Conservation (phyloP, 2,888 invertebrate species). For the Catocala fraxini region DNA sequence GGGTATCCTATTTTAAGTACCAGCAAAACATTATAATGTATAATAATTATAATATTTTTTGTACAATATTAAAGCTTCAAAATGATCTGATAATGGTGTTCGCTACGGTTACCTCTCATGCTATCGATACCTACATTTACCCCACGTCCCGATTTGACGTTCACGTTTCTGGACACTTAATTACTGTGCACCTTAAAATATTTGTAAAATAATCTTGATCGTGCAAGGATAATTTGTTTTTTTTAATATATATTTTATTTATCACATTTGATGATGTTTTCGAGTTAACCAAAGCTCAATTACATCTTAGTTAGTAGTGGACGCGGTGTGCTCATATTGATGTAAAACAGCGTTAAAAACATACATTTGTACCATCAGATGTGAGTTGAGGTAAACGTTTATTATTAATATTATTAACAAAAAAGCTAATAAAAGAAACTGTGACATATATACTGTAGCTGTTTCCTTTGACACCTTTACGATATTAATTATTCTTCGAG, state of each 20-base stretch:
- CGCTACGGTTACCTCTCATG: too few species aligned
- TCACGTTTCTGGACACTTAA: too few species aligned
- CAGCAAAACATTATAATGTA: too few species aligned
- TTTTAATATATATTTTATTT: constrained; percentile 27
- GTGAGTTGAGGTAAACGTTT: constrained; percentile 77
- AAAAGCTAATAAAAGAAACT: constrained; percentile 79
- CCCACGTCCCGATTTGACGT: too few species aligned
- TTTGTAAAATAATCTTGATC: constrained; percentile 9
- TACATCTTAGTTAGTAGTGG: constrained; percentile 49
- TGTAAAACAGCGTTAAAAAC: constrained; percentile 65
- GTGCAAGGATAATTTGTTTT: constrained; percentile 20
- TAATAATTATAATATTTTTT: too few species aligned
- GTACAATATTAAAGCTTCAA: too few species aligned
- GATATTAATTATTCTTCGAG: too few species aligned
- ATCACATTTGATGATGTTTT: constrained; percentile 40
- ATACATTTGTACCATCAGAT: constrained; percentile 71
- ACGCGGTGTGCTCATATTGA: constrained; percentile 52
- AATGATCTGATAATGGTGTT: too few species aligned
- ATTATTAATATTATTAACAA: constrained; percentile 72
- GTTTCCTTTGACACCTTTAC: constrained; percentile 44
- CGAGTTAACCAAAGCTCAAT: constrained; percentile 75
- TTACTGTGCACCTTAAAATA: too few species aligned
- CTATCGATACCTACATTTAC: too few species aligned
- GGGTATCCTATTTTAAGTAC: too few species aligned
- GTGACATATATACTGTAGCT: constrained; percentile 44